phyloP scores from a whole-genome alignment of 2,888 invertebrate genomes.

The Gymnosoma rotundatum region DNA sequence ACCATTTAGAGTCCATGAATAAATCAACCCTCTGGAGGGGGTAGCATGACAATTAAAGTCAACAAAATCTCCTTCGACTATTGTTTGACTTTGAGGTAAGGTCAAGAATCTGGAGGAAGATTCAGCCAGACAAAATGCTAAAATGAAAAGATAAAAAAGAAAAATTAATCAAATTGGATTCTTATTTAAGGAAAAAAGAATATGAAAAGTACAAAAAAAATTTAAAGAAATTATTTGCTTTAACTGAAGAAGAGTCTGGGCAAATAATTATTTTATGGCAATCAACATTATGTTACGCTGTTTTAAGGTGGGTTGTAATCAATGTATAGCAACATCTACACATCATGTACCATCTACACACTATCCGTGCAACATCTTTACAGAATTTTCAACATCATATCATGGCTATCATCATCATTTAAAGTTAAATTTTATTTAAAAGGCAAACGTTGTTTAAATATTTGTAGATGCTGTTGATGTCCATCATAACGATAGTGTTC shows the following conservation, averaged over 20 bases:
- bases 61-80: conserved; percentile 80
- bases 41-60: conserved; percentile 80
- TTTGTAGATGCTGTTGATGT: conserved; percentile 34
- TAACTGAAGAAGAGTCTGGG: conserved; percentile 48
- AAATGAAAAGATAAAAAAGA: conserved; percentile 51
- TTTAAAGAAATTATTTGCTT: conserved; percentile 22
- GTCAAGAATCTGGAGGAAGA: conserved; percentile 78
- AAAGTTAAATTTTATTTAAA: conserved; percentile 7
- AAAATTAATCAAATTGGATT: conserved; percentile 14
- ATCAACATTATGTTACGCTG: conserved; percentile 58
- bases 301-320: conserved; percentile 44
- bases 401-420: conserved; percentile 9
- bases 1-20: conserved; percentile 82
- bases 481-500: conserved; percentile 27
- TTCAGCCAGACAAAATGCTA: conserved; percentile 72
- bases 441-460: conserved; percentile 15
- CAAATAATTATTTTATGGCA: conserved; percentile 68
- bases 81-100: conserved; percentile 80
- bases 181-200: conserved; percentile 36
- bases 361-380: conserved; percentile 1
- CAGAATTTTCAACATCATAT: conserved; percentile 6
- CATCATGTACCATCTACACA: conserved; percentile 3
- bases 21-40: conserved; percentile 76
- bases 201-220: conserved; percentile 25
- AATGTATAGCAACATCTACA: conserved; percentile 16